phyloP scores from a whole-genome alignment of 2,888 invertebrate genomes.

The Allygus modestus region DNA sequence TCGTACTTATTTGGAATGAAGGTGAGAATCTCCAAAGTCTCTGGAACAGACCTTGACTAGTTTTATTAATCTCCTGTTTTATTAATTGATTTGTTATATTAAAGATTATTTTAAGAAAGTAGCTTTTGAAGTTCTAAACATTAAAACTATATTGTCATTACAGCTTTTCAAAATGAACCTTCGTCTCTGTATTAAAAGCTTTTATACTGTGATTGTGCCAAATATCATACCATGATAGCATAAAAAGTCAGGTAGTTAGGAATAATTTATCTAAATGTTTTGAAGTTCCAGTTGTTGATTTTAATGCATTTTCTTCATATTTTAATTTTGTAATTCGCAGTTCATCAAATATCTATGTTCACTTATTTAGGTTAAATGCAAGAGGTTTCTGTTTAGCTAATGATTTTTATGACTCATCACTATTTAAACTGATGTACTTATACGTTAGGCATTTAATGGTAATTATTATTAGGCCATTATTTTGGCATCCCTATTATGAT shows the following conservation, averaged over 20 bases:
- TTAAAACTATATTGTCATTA: background rate
- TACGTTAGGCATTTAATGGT: background rate
- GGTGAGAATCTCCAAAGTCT: background rate
- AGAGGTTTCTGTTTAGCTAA: too few relatives aligned
- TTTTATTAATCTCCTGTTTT: background rate
- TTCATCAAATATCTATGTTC: too few relatives aligned
- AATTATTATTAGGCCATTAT: background rate
- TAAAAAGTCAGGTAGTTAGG: too few relatives aligned
- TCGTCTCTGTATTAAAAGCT: background rate
- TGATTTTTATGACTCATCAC: too few relatives aligned
- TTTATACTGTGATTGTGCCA: background rate
- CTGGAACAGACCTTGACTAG: background rate
- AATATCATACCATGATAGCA: background rate
- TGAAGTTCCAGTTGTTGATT: too few relatives aligned
- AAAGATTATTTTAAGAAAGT: background rate
- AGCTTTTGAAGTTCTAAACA: background rate
- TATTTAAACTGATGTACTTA: background rate
- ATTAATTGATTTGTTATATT: background rate
- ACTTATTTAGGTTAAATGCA: too few relatives aligned
- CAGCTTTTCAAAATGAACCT: background rate
- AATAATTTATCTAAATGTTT: too few relatives aligned
- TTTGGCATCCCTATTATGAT: background rate
- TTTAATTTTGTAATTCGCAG: too few relatives aligned
- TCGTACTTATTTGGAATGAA: background rate
- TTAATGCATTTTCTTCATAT: too few relatives aligned